Base-by-base conservation (phyloP, 2,797 vertebrate species). In the Lerista edwardsae region DNA sequence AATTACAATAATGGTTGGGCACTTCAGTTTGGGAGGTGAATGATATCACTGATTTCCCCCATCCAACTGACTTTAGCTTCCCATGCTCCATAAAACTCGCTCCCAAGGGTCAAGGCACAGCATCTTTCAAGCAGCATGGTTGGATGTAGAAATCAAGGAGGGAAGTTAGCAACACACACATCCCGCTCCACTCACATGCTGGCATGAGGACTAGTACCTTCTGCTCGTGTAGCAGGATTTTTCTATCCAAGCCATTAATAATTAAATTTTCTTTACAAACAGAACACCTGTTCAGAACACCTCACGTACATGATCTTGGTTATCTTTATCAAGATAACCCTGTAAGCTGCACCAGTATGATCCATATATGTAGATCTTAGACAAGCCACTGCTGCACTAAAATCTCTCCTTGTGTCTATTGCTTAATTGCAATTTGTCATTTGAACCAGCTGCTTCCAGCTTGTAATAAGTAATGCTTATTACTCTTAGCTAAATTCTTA, bases 1-100 rank as follows among this genome's bases (percentile, higher is more conserved):
- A 44, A 2, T 62, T 77, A 92, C 94, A 93, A 83, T 64, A 85
- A 36, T 4, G 67, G 91, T 88, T 90, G 86, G 6, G 34, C 0
- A 2, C 71, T 86, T 85, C 3, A 29, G 51, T 47, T n/a, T 64
- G 59, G 15, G 10, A 17, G 68, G 31, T 75, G 12, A 55, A 27
- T 39, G 3, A 27, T 4, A 9, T 3, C 23, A 27, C 10, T 44
- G 36, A 69, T 39, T 10, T 39, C 12, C 23, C 19, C 11, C 27
- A 11, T 39, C 31, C 1, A 12, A 2, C n/a, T 57, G 17, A 25
- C 10, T 74, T 15, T 4, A 39, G 47, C 34, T 29, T 15, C 5
- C 2, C 25, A 8, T 14, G 15, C 4, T 8, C 3, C 29, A 11
- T 11, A 59, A 68, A 75, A 27, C 15, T 57, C 4, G 23, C 2